These are phyloP conservation scores for Delia radicum DNA, from an alignment of 1,140 invertebrate genomes.

Conservation along the genomic window DNA sequence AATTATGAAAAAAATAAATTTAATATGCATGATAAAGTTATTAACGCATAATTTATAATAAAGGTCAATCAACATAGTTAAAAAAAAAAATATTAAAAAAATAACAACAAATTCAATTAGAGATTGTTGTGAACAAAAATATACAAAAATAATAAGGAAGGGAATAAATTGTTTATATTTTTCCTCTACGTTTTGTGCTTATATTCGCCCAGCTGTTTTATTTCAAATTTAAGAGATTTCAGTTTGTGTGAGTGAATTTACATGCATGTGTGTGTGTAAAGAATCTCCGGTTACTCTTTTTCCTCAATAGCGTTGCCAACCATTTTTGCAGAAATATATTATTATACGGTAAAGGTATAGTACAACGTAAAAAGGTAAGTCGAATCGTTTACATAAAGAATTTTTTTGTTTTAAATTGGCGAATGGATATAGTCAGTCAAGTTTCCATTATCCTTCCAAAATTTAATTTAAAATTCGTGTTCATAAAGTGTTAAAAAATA, in stretches of 20 bases:
- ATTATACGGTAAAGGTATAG: background rate
- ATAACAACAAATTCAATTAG: background rate
- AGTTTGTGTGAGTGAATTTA: background rate
- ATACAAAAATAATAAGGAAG: too few species aligned
- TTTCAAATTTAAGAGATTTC: background rate
- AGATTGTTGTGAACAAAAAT: background rate
- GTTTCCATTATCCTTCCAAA: background rate
- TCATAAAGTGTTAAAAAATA: background rate
- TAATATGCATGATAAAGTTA: background rate
- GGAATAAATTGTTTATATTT: slow-evolving; percentile 10
- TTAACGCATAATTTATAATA: background rate
- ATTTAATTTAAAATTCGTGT: too few species aligned
- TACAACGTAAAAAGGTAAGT: background rate
- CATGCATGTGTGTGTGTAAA: too few species aligned
- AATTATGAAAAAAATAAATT: background rate
- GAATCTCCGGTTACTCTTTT: too few species aligned
- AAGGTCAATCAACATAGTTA: background rate
- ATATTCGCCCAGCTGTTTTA: slow-evolving; percentile 10
- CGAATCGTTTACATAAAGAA: background rate
- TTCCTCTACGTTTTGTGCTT: background rate
- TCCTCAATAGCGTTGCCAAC: background rate
- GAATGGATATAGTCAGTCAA: background rate
- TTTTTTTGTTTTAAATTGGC: background rate
- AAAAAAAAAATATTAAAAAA: background rate
- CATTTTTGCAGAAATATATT: background rate